Base-by-base conservation (phyloP, 2,888 invertebrate genomes). In the Drosophila falleni region DNA sequence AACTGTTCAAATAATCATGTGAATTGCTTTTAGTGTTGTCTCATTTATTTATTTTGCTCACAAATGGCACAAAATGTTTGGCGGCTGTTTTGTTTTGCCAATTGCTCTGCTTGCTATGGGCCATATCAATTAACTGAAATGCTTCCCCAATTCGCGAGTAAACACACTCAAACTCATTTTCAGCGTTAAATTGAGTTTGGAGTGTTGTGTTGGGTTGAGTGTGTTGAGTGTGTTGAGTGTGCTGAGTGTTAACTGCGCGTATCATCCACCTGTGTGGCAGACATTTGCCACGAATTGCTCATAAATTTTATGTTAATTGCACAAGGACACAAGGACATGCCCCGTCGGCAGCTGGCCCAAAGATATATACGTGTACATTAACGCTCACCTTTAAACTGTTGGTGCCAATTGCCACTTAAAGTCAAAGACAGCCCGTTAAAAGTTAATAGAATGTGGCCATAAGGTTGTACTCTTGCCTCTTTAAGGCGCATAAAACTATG, bases 291-390 rank as follows among this genome's bases (percentile, higher is more conserved):
- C 19, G 60, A 75, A 86, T 80, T 66, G 84, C 72, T 64, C 89
- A 78, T 89, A 83, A 78, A 89, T 86, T 80, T 71, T 29, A 80
- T 83, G 87, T 75, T 86, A 83, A 89, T 86, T 83, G 81, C 54
- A 13, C 50, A 16, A 73, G 65, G 55, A 79, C 73, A 72, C 62
- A 39, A 41, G 35, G 35, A 58, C 23, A 33, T 49, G 31, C 55
- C 6, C 64, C 35, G 50, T 11, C 33, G 51, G 44, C 80, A 80
- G 49, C 51, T 70, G 80, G 70, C 62, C 63, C 10, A 42, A 42
- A 31, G 46, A 60, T 60, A 49, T 62, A 42, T 53, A 50, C 23
- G 49, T 51, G n/a, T n/a, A 41, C 55, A 47, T 29, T 47, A 49
- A 19, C 9, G 16, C 44, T 31, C 31, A 55, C 41, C 53, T 63